phyloP scores from a whole-genome alignment of 2,113 vertebrate genomes.

The Oryctolagus cuniculus region mOryCun1.1 NC_091440.1:89382501-89383000 shows the following conservation, averaged over 20 bases:
- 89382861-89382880: conserved; percentile 91
- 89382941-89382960: conserved; percentile 94
- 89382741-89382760: neutral
- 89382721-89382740: neutral
- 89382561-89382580: too few relatives aligned
- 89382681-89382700: neutral
- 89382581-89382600: neutral
- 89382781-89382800: neutral
- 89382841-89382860: conserved; percentile 93
- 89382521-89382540: neutral
- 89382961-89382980: conserved; percentile 50
- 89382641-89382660: neutral
- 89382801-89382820: conserved; percentile 95
- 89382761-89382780: neutral
- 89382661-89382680: neutral
- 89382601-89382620: conserved; percentile 17
- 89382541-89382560: neutral
- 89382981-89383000: conserved; percentile 40
- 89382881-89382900: conserved; percentile 87
- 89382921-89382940: conserved; percentile 93
- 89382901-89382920: conserved; percentile 87
- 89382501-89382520: neutral
- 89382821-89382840: conserved; percentile 93
- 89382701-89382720: neutral
- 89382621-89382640: neutral